These are phyloP conservation scores for Nasonia oneida DNA, from an alignment of 2,888 invertebrate genomes.

Conservation along the genomic window DNA sequence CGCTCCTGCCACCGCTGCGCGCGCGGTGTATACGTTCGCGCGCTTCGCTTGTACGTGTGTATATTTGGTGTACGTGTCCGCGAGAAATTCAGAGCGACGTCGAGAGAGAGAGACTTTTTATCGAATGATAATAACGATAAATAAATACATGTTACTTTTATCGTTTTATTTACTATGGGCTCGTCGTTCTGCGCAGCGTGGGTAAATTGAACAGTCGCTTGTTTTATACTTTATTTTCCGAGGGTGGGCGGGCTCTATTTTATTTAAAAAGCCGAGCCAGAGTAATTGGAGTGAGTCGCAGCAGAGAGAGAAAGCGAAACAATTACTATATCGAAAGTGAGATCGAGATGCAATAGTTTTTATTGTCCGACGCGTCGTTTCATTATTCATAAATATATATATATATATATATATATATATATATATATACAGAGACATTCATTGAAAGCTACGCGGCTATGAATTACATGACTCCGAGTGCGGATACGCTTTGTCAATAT, in stretches of 20 bases:
- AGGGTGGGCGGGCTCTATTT: not conserved
- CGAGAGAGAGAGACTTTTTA: not conserved
- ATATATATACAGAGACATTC: not conserved
- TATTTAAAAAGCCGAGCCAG: not conserved
- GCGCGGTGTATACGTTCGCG: not conserved
- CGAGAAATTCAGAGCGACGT: not conserved
- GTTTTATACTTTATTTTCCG: not conserved
- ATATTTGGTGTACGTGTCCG: not conserved
- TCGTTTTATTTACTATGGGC: conserved; percentile 29
- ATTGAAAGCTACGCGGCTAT: not conserved
- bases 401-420: too few species aligned
- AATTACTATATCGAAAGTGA: not conserved
- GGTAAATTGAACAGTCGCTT: conserved; percentile 20
- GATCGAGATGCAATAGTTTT: not conserved
- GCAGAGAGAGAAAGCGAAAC: not conserved
- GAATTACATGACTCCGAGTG: not conserved
- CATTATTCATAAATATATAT: conserved; percentile 2
- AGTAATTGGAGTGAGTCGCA: not conserved
- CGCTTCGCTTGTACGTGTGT: not conserved
- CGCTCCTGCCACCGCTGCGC: not conserved
- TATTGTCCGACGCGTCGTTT: not conserved
- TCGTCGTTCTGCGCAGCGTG: not conserved
- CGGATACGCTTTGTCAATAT: not conserved
- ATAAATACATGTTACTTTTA: conserved; percentile 32
- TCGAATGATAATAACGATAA: conserved; percentile 41